Conservation (phyloP, 64 coral and sea anemone genomes). For the Pocillopora damicornis region DNA sequence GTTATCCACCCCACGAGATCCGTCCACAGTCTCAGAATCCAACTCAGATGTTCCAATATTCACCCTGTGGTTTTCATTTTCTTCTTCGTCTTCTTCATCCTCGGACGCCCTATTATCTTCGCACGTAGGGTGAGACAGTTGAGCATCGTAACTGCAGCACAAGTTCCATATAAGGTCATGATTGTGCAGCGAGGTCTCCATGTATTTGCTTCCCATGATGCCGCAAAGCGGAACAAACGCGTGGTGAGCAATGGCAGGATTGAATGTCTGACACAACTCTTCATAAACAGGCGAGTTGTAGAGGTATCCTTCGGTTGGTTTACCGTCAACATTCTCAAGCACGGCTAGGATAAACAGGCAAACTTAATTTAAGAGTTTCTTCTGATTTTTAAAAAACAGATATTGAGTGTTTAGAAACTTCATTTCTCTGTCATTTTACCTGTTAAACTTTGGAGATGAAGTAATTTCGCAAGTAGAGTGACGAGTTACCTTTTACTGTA, state of each 20-base stretch:
- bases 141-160: slow-evolving; percentile 75
- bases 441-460: too few relatives aligned
- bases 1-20: neutral
- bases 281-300: slow-evolving; percentile 68
- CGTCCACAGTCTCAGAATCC: neutral
- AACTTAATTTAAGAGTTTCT: neutral
- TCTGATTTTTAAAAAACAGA: neutral
- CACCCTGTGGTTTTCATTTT: neutral
- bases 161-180: slow-evolving; percentile 95
- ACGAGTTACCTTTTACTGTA: too few relatives aligned
- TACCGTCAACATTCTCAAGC: neutral
- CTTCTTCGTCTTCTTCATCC: slow-evolving; percentile 25
- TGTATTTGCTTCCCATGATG: slow-evolving; percentile 90
- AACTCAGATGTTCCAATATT: neutral
- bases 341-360: neutral
- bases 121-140: slow-evolving; percentile 54
- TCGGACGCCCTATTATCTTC: slow-evolving; percentile 29
- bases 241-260: slow-evolving; percentile 81
- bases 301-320: slow-evolving; percentile 49
- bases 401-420: neutral
- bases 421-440: too few relatives aligned
- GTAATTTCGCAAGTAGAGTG: too few relatives aligned
- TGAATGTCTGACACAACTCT: slow-evolving; percentile 83
- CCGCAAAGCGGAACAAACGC: slow-evolving; percentile 81
- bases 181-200: slow-evolving; percentile 65